Evolutionary conservation across 2,113 vertebrate species (phyloP), one percentile per base, ranked within the genome.

Genomic region (Chlamydotis undulata): DNA sequence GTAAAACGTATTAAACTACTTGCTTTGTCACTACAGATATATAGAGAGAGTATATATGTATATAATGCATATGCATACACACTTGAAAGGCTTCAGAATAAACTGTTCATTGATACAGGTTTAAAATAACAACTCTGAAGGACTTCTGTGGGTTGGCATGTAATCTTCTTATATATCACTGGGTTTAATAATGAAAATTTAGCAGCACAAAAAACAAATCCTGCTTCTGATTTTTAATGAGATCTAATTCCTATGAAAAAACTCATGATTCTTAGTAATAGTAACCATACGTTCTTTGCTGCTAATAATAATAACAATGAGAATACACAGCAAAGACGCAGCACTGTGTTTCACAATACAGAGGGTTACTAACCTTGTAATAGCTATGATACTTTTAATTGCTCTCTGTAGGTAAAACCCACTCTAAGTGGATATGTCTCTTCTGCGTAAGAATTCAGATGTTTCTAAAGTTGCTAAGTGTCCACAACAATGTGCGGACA

Each of bases 1-100:
- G 87, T 63, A 96, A 96, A 94, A 95, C 25, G n/a, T 60, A 86
- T 87, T 86, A 91, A 95, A 96, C 57, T 86, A 94, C 90, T 93
- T 92, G 83, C 45, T 97, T 94, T 94, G 69, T 89, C 89, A 84
- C 71, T 91, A 87, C 79, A 87, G 53, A 85, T 39, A 74, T 13
- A 81, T 8, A 85, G 24, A 50, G n/a, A 35, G 33, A 56, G 31
- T 39, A 49, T 29, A 60, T 83, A 77, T 24, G 37, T 90, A 28
- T 86, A 71, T 67, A 88, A 83, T 88, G 56, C 10, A 49, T 67
- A 87, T 35, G 49, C 53, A 76, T 71, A 69, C 28, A 71, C 33
- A 82, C 71, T 87, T 86, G 31, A 94, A 94, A 92, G 35, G 57
- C 89, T 88, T 92, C 77, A 79, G 83, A 63, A 96, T 92, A 97